Evolutionary conservation across 2,888 invertebrate genomes (phyloP).

Genomic region (Protonemura montana): DNA sequence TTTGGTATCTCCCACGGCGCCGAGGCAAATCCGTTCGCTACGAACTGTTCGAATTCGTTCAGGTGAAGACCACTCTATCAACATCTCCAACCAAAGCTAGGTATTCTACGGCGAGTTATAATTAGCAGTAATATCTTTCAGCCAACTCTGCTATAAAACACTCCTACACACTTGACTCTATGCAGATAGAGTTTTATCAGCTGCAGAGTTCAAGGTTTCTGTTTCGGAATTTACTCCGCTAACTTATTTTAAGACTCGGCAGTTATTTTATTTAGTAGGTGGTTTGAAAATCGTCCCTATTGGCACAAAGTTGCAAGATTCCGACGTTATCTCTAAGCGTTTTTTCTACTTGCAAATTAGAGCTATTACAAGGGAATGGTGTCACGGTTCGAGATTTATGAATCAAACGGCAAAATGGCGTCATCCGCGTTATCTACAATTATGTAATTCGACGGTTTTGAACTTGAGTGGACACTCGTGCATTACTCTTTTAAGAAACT

Average conservation of each 20-base stretch:
- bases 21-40: not conserved
- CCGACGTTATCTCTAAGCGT: not conserved
- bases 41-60: not conserved
- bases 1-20: not conserved
- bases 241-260: not conserved
- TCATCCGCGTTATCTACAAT: not conserved
- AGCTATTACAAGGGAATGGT: no score
- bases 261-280: not conserved
- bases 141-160: not conserved
- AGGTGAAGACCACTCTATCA: not conserved
- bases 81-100: no score
- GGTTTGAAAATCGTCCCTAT: not conserved
- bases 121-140: not conserved
- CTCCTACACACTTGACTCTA: not conserved
- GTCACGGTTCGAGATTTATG: no score
- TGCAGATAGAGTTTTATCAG: not conserved
- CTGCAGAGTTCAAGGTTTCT: not conserved
- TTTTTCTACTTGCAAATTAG: no score
- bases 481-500: not conserved
- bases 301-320: not conserved
- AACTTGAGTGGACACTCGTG: not conserved
- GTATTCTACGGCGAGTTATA: not conserved
- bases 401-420: no score
- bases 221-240: not conserved
- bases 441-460: not conserved